Evolutionary conservation across 2,797 vertebrate species (phyloP), one percentile per base, ranked within the genome.

Genomic region (Presbytis comata): DNA sequence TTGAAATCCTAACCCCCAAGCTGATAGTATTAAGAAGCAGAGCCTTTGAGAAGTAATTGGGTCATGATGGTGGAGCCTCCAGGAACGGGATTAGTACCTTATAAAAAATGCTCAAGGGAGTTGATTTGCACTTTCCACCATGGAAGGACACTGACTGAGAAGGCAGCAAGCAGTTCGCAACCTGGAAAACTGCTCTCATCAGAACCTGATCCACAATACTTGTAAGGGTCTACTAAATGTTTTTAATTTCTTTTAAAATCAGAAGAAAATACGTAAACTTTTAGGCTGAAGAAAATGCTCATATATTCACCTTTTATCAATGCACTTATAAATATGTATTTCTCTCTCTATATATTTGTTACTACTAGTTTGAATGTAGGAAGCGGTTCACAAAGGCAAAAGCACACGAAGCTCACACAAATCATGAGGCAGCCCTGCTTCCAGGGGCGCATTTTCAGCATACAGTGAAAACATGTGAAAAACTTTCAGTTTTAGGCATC

Each of bases 241-340:
- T 97, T 93, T 89, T 21, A 83, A 39, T 86, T 80, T 90, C 0
- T 90, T 92, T 87, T 87, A 50, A 95, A 95, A 84, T 64, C n/a
- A 79, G 44, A 88, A 95, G 21, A n/a, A 76, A 92, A 93, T 74
- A 55, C 64, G 46, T 75, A 8, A 78, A 83, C 28, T 88, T 96
- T 89, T 28, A 57, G 17, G 12, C 30, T 72, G 67, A 57, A 82
- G 36, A 90, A 96, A 55, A 5, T n/a, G 95, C 80, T 82, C 92
- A 93, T 59, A 61, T 74, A 39, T n/a, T 64, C n/a, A 8, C 74
- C 12, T 89, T 92, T 87, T 89, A 61, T 70, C 30, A 86, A 70
- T 61, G 41, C 26, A 88, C n/a, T 81, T 46, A 74, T 78, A 89
- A 87, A 82, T 41, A 67, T 61, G 11, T 74, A 21, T 80, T 50